Base-by-base conservation (phyloP, 1,140 invertebrate genomes). In the Oryctes rhinoceros region DNA sequence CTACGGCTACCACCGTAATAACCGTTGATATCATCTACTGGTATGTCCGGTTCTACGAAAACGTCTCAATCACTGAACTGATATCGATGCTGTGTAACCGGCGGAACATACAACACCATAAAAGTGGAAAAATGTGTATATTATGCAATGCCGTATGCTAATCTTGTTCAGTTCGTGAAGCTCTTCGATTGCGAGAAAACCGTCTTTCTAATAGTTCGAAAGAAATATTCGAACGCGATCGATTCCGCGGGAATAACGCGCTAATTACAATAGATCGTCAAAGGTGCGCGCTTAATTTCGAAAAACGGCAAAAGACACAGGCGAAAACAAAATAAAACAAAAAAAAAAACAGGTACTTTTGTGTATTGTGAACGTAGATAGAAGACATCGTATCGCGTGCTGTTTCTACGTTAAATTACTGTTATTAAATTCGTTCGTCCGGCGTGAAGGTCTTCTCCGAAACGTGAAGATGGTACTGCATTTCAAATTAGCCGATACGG, bases 91-190 rank as follows among this genome's bases (percentile, higher is more conserved):
- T 44, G 9, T 5, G 39, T 44, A 44, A 7, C 9, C 39, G 9
- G 39, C 39, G 39, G 39, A 44, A 10, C 39, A 44, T 30, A 30
- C 24, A 30, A 30, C 39, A 44, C 39, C 3, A 44, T 44, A 44
- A 44, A 44, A 44, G 39, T 44, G 39, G 39, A 44, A 44, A 44
- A 44, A 44, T 62, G 53, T 62, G 15, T 62, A 62, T 62, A 62
- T 62, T 67, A 67, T 67, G 65, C 65, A 67, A 67, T 35, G 65
- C 30, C 10, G 7, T 35, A 67, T 35, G 65, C 10, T 67, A 35
- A 67, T 67, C 30, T 67, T 35, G 65, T 67, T 67, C 65, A 67
- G 65, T 67, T 35, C 65, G 65, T 67, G 65, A 67, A 67, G 18
- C 20, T 67, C 65, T 67, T 67, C 65, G n/a, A 67, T 67, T 67